A percentile compares a stretch with the other conserved stretches of the same genome.
These are phyloP conservation scores for Glaucopsyche alexis DNA, from an alignment of 2,888 invertebrate genomes.

Conservation along the genomic window DNA sequence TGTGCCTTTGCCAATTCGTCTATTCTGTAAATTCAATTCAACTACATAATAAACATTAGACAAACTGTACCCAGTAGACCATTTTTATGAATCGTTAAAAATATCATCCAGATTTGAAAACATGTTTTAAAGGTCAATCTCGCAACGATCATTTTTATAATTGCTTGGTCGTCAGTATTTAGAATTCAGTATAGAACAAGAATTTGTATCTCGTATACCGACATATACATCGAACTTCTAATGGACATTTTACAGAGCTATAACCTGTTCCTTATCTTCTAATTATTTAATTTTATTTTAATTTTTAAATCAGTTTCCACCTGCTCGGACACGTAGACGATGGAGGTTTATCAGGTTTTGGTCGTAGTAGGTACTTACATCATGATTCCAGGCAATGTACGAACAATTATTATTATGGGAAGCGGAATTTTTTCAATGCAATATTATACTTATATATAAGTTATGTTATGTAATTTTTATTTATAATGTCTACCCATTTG, in stretches of 20 bases:
- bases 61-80: background rate
- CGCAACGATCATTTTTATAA: background rate
- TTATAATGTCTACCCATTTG: background rate
- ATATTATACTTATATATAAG: background rate
- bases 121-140: background rate
- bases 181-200: background rate
- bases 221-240: background rate
- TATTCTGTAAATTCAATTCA: background rate
- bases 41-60: background rate
- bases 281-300: background rate
- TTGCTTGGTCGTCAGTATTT: background rate
- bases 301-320: background rate
- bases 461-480: background rate
- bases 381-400: background rate
- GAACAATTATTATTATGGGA: background rate
- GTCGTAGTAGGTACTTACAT: background rate
- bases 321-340: background rate
- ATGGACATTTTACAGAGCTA: background rate
- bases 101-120: conserved; percentile 7
- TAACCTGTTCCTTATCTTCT: background rate
- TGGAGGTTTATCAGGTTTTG: background rate
- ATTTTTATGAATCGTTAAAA: background rate
- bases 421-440: background rate
- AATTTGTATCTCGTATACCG: background rate
- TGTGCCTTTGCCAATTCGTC: background rate